Evolutionary conservation across 92 coral and sea anemone genomes (phyloP).

Genomic region (Umimayanthus chanpuru): DNA sequence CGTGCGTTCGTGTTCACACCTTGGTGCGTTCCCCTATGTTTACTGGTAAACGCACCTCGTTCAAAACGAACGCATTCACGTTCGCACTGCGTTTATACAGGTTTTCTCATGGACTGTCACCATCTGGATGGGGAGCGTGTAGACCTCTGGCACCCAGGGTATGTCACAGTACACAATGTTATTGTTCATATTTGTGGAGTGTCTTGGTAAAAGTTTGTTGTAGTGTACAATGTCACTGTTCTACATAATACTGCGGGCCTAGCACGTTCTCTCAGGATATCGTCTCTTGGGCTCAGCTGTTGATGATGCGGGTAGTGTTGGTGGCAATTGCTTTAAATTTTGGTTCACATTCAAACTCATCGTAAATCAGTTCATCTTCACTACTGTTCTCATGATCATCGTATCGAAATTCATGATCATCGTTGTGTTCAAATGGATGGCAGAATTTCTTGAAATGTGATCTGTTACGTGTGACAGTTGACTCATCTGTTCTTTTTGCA

Average conservation of each 20-base stretch:
- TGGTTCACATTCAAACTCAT: conserved; percentile 5
- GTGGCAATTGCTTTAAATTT: conserved; percentile 12
- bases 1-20: too few species aligned
- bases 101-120: too few species aligned
- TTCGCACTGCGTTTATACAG: too few species aligned
- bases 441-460: conserved; percentile 31
- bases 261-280: neutral
- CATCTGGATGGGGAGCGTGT: too few species aligned
- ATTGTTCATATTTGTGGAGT: conserved; percentile 11
- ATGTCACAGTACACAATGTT: conserved; percentile 4
- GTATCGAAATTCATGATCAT: neutral
- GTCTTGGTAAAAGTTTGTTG: conserved; percentile 27
- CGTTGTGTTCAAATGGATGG: neutral
- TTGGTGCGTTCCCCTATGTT: too few species aligned
- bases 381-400: conserved; percentile 12
- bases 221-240: conserved; percentile 1
- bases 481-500: neutral
- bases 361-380: neutral
- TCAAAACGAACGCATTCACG: too few species aligned
- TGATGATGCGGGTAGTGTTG: conserved; percentile 13
- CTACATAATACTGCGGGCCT: conserved; percentile 2
- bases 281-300: neutral
- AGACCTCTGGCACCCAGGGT: too few species aligned
- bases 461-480: conserved; percentile 10
- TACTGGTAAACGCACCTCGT: too few species aligned